A percentile compares a stretch with the other conserved stretches of the same genome.
Evolutionary conservation across 2,888 invertebrate genomes (phyloP).

Genomic region (Sminthurides aquaticus): DNA sequence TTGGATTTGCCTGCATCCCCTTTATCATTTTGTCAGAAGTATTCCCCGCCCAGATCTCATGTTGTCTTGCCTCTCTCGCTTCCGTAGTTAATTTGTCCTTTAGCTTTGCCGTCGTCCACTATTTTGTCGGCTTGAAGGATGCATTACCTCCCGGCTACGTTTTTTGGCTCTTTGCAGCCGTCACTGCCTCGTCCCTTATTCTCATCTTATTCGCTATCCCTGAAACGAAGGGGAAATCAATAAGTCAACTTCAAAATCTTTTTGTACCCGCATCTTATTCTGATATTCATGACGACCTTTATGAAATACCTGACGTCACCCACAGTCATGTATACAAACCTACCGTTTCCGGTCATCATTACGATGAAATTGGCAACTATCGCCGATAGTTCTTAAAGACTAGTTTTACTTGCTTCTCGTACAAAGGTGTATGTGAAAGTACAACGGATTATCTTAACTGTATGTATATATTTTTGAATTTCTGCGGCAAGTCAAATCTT

Average conservation of each 20-base stretch:
- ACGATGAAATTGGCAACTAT: no score
- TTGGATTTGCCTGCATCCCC: conserved; percentile 59
- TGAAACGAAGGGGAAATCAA: conserved; percentile 63
- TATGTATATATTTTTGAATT: no score
- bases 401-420: neutral
- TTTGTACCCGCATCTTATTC: conserved; percentile 19
- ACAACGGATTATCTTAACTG: no score
- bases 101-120: conserved; percentile 56
- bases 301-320: no score
- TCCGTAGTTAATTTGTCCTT: conserved; percentile 56
- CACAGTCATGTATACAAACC: no score
- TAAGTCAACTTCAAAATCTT: conserved; percentile 56
- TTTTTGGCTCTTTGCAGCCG: conserved; percentile 55
- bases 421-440: no score
- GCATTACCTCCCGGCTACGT: conserved; percentile 52
- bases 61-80: conserved; percentile 58
- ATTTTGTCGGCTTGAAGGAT: conserved; percentile 54
- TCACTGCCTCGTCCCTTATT: conserved; percentile 52
- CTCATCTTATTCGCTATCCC: conserved; percentile 51
- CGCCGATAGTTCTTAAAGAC: no score
- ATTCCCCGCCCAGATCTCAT: conserved; percentile 58
- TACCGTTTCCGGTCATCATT: no score
- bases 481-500: no score
- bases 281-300: no score
- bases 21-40: conserved; percentile 59